Percentiles rank a stretch among this genome's conserved stretches.
Conservation (phyloP, 2,797 vertebrate genomes). For the Uromys caudimaculatus region DNA sequence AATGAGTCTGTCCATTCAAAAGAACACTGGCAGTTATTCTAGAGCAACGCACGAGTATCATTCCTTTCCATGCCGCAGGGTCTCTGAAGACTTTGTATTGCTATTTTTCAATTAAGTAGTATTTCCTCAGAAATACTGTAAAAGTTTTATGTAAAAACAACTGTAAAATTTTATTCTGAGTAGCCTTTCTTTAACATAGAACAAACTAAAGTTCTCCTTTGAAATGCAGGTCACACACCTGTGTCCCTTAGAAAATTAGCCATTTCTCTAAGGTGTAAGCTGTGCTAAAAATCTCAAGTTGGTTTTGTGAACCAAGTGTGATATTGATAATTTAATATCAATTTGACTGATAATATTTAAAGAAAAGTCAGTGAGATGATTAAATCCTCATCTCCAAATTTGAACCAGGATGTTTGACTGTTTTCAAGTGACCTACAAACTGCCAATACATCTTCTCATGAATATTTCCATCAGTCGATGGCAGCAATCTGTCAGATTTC, state of each 20-base stretch:
- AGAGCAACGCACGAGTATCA: conserved; percentile 28
- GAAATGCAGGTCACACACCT: background rate
- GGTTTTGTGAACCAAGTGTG: conserved; percentile 87
- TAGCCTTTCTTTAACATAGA: background rate
- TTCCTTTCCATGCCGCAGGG: background rate
- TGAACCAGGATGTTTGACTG: conserved; percentile 59
- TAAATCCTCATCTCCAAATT: conserved; percentile 32
- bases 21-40: conserved; percentile 6
- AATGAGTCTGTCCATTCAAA: background rate
- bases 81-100: background rate
- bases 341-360: conserved; percentile 63
- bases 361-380: conserved; percentile 78
- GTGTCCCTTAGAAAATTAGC: background rate
- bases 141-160: background rate
- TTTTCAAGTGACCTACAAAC: conserved; percentile 78
- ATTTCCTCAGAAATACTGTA: background rate
- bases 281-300: conserved; percentile 75
- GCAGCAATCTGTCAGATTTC: conserved; percentile 80
- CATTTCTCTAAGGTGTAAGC: conserved; percentile 40
- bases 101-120: conserved; percentile 1
- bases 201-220: conserved; percentile 34
- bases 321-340: conserved; percentile 69
- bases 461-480: conserved; percentile 85
- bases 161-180: background rate
- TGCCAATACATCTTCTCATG: conserved; percentile 70